Evolutionary conservation across 2,113 vertebrate species (phyloP).

Genomic region (Ochotona princeps): DNA sequence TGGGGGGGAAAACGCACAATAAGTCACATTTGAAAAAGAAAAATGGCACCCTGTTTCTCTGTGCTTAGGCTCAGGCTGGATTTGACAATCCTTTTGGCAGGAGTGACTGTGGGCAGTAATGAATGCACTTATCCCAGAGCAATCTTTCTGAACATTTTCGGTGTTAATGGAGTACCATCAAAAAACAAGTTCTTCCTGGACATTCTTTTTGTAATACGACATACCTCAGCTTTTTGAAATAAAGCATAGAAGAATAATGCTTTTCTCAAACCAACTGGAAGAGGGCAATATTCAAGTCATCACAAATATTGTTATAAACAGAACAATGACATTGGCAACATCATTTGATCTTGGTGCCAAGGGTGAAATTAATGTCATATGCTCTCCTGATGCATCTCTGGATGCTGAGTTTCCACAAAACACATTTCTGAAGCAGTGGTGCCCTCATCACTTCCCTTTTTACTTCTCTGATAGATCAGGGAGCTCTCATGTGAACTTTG

Average conservation of each 20-base stretch:
- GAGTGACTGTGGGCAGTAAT: background rate
- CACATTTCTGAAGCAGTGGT: constrained; percentile 71
- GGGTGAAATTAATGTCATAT: constrained; percentile 87
- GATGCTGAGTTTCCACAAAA: constrained; percentile 82
- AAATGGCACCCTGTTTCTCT: background rate
- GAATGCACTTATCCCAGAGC: background rate
- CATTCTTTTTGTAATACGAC: constrained; percentile 80
- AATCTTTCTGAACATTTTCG: constrained; percentile 74
- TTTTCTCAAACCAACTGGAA: constrained; percentile 85
- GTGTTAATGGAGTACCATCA: constrained; percentile 67
- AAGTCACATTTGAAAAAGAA: constrained; percentile 38
- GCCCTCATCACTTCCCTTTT: constrained; percentile 72
- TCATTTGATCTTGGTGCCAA: constrained; percentile 87
- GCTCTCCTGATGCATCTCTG: constrained; percentile 80
- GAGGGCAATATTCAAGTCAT: constrained; percentile 84
- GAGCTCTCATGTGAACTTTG: background rate
- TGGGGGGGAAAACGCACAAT: background rate
- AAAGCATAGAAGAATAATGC: constrained; percentile 79
- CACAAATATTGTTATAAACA: constrained; percentile 87
- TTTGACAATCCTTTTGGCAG: background rate
- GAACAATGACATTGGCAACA: constrained; percentile 86
- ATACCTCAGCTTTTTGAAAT: constrained; percentile 81
- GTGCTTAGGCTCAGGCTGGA: background rate
- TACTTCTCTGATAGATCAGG: constrained; percentile 72
- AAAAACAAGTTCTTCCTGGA: constrained; percentile 71